These are phyloP conservation scores for Macrosteles quadrilineatus DNA, from an alignment of 1,140 invertebrate genomes.

Conservation along the genomic window DNA sequence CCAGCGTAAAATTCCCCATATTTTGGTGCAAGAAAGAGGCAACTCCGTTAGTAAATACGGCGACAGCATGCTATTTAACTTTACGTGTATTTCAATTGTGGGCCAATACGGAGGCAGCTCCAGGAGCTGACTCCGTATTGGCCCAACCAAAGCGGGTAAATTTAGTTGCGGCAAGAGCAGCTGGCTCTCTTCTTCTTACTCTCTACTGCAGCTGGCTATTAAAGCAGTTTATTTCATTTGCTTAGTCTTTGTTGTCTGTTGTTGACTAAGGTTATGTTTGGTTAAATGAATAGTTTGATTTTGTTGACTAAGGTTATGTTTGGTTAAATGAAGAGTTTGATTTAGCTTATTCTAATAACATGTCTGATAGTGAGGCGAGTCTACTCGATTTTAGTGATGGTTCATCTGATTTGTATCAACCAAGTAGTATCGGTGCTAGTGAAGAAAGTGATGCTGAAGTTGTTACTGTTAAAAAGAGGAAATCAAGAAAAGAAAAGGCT, in stretches of 20 bases:
- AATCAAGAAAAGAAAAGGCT: background rate
- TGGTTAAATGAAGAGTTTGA: conserved; percentile 23
- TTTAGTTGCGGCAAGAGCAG: background rate
- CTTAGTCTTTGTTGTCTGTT: conserved; percentile 42
- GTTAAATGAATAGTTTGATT: no score
- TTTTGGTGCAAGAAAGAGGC: no score
- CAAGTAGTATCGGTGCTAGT: background rate
- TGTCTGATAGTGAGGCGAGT: background rate
- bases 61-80: no score
- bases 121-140: background rate
- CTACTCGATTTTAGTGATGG: background rate
- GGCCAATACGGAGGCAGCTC: background rate
- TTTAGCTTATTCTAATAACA: background rate
- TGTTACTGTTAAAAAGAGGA: background rate
- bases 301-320: no score
- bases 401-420: background rate
- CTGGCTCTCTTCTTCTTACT: background rate
- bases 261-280: no score
- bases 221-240: background rate
- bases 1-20: no score
- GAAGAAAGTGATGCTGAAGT: background rate
- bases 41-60: no score
- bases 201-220: background rate
- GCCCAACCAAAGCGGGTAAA: background rate
- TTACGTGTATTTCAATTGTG: no score